Conservation (phyloP, 2,113 vertebrate species). For the Pitta sordida region DNA sequence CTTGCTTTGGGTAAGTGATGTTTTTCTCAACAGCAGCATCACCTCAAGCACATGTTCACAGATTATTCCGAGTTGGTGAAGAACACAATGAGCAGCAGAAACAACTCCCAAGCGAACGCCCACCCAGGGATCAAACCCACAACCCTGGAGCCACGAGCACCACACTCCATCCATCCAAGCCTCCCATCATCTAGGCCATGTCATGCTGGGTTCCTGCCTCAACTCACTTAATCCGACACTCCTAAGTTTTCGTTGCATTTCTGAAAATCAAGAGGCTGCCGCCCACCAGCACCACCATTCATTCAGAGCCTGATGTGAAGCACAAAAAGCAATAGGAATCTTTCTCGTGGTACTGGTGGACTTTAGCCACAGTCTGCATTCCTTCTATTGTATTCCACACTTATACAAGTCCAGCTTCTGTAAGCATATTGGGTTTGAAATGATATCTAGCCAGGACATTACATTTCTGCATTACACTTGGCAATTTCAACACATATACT, state of each 20-base stretch:
- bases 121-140: too few species aligned
- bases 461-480: neutral
- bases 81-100: too few species aligned
- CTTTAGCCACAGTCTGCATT: constrained; percentile 13
- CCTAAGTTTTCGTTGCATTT: neutral
- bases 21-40: neutral
- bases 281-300: neutral
- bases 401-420: neutral
- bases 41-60: neutral
- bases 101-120: too few species aligned
- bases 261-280: neutral
- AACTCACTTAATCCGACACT: neutral
- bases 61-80: too few species aligned
- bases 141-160: too few species aligned
- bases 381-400: neutral
- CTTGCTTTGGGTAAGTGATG: neutral
- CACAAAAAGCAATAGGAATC: neutral
- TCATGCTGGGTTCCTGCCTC: too few species aligned
- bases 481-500: neutral
- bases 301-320: neutral
- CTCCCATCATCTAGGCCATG: too few species aligned
- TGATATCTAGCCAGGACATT: neutral
- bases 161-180: too few species aligned
- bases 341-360: neutral
- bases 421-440: neutral